Conservation (phyloP, 2,888 invertebrate genomes). For the Timandra comae region DNA sequence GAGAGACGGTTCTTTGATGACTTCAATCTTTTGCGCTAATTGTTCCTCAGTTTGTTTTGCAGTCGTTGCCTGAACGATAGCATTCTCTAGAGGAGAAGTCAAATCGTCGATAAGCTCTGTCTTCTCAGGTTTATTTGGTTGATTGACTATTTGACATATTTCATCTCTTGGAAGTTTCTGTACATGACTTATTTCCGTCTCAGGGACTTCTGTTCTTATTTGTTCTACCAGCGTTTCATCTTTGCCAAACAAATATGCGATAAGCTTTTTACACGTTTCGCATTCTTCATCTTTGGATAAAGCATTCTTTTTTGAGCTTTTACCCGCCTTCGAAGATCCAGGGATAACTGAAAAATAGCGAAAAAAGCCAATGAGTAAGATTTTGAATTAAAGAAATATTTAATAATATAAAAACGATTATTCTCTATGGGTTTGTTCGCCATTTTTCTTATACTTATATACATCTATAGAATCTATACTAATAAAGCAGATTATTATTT, state of each 20-base stretch:
- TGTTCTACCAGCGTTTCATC: too few relatives aligned
- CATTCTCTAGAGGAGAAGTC: constrained; percentile 5
- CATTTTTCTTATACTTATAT: constrained; percentile 38
- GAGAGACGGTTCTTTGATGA: constrained; percentile 37
- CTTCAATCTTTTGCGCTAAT: constrained; percentile 43
- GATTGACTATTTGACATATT: constrained; percentile 12
- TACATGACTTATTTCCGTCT: background rate
- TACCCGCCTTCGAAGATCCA: constrained; percentile 18
- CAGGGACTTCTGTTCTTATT: constrained; percentile 2
- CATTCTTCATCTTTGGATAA: constrained; percentile 14
- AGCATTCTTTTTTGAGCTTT: constrained; percentile 22
- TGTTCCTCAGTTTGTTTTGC: constrained; percentile 33
- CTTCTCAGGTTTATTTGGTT: too few relatives aligned
- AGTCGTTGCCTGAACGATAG: constrained; percentile 26
- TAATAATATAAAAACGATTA: background rate
- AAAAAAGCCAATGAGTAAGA: constrained; percentile 35
- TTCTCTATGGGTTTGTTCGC: constrained; percentile 32
- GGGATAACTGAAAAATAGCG: constrained; percentile 48
- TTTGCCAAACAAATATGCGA: constrained; percentile 24
- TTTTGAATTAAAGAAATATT: background rate
- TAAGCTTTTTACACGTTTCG: constrained; percentile 24
- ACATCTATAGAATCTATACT: too few relatives aligned
- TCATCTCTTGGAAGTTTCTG: constrained; percentile 6
- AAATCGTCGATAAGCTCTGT: background rate
- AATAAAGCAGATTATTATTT: too few relatives aligned